Percentiles rank a stretch among this genome's conserved stretches.
These are phyloP conservation scores for Hippoglossus hippoglossus DNA, from an alignment of 2,797 vertebrate genomes.

Conservation along the genomic window DNA sequence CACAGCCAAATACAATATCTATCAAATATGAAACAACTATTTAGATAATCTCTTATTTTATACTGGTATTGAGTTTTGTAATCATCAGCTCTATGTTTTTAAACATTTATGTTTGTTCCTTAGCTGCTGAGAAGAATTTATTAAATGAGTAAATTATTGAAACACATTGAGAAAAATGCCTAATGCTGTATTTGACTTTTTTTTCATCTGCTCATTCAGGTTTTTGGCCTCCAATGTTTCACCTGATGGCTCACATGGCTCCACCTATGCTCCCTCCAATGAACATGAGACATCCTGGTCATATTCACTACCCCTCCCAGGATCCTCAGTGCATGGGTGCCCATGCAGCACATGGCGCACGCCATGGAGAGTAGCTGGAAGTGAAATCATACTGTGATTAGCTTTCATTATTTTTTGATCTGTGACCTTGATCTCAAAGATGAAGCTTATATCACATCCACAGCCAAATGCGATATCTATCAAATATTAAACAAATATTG, in stretches of 20 bases:
- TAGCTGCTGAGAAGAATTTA: too few species aligned
- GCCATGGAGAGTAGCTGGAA: constrained; percentile 71
- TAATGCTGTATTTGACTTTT: constrained; percentile 4
- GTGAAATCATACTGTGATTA: constrained; percentile 18
- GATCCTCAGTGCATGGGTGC: constrained; percentile 99
- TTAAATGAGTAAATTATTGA: neutral
- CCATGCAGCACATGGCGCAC: constrained; percentile 86
- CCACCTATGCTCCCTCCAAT: constrained; percentile 92
- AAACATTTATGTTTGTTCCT: neutral
- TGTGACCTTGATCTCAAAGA: neutral
- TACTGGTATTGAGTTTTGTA: neutral
- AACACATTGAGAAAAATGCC: neutral
- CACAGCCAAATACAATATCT: neutral
- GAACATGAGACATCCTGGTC: constrained; percentile 95
- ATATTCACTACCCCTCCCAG: constrained; percentile 98
- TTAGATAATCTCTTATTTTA: neutral
- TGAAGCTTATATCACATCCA: neutral
- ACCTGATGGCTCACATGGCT: constrained; percentile 92
- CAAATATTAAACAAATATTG: neutral
- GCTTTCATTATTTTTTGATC: constrained; percentile 25
- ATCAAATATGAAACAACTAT: neutral
- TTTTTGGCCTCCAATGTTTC: constrained; percentile 92
- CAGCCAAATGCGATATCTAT: too few species aligned
- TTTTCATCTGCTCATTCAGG: constrained; percentile 76
- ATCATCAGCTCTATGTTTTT: neutral